Evolutionary conservation across 2,113 vertebrate genomes (phyloP).

Genomic region (Paramisgurnus dabryanus): DNA sequence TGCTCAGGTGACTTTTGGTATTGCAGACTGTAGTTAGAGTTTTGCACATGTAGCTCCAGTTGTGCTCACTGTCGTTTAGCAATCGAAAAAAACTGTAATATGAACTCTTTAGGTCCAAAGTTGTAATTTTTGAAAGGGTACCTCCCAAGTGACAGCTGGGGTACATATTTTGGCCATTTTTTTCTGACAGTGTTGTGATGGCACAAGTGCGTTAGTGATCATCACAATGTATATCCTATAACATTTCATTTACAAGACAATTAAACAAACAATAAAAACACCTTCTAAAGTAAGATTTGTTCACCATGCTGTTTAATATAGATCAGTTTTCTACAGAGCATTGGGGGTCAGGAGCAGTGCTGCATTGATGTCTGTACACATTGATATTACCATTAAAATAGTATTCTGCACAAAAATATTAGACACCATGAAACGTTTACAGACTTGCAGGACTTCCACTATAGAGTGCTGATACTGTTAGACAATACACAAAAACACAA

Average conservation of each 20-base stretch:
- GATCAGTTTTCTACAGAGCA: conserved; percentile 61
- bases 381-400: conserved; percentile 68
- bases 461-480: conserved; percentile 10
- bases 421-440: conserved; percentile 20
- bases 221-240: too few species aligned
- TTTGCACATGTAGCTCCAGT: too few species aligned
- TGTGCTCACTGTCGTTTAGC: too few species aligned
- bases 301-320: conserved; percentile 75
- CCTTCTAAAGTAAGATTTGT: conserved; percentile 37
- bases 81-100: too few species aligned
- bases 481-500: conserved; percentile 3
- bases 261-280: conserved; percentile 10
- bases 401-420: conserved; percentile 54
- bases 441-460: conserved; percentile 4
- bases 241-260: background rate
- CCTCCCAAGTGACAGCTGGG: too few species aligned
- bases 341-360: conserved; percentile 46
- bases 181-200: too few species aligned
- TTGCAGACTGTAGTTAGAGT: too few species aligned
- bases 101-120: too few species aligned
- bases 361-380: conserved; percentile 61
- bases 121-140: too few species aligned
- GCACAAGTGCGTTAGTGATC: too few species aligned
- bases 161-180: too few species aligned
- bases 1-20: too few species aligned